Conservation (phyloP, 2,113 vertebrate genomes). For the Myotis davidii region DNA sequence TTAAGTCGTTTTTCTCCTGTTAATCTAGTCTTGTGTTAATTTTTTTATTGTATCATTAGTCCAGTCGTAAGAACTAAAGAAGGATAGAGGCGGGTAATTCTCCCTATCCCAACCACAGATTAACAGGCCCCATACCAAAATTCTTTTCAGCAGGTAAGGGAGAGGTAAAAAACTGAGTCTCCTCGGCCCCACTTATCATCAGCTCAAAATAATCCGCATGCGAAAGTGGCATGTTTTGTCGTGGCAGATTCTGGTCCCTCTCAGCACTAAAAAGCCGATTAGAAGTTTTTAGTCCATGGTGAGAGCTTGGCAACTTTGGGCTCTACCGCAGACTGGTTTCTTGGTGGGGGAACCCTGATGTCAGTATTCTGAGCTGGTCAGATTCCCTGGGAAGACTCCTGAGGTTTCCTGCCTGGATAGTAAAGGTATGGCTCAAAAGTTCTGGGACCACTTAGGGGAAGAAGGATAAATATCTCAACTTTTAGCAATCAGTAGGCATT, state of each 20-base stretch:
- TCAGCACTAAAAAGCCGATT: neutral
- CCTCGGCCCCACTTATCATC: neutral
- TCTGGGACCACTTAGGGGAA: neutral
- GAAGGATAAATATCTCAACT: neutral
- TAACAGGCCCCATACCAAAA: neutral
- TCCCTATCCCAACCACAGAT: neutral
- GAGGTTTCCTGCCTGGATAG: neutral
- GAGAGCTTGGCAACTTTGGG: neutral
- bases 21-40: neutral
- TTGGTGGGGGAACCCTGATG: neutral
- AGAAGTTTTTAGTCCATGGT: neutral
- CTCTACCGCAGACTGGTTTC: neutral
- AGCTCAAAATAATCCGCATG: neutral
- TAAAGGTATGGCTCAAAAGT: neutral
- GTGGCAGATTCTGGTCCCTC: neutral
- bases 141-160: neutral
- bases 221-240: neutral
- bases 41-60: neutral
- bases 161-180: neutral
- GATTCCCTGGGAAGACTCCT: neutral
- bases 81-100: neutral
- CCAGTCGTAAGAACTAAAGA: neutral
- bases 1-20: neutral
- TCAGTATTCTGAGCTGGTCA: neutral
- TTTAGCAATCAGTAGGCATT: neutral